Evolutionary conservation across 2,797 vertebrate species (phyloP), one percentile per base, ranked within the genome.

Genomic region (Strix occidentalis): DNA sequence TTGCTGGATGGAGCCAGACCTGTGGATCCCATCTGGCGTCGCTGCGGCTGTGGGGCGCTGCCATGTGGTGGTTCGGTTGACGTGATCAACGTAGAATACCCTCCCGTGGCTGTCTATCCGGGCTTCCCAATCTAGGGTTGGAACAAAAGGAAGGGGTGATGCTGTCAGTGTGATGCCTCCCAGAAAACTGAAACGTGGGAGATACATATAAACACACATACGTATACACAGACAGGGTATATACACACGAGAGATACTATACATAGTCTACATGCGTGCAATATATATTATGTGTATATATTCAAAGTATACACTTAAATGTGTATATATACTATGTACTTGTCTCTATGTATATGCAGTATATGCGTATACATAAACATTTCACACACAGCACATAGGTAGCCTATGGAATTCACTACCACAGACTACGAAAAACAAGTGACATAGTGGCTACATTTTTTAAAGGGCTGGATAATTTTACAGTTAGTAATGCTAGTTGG

Each of bases 31-130:
- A 1, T 98, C 98, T 1, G 98, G 99, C 12, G 99, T 99, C 50
- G 98, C 97, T 5, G 98, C 97, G 2, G 99, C 96, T 8, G 98
- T 99, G 9, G 99, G 99, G 25, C 99, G 98, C 97, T 99, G 99
- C 99, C 99, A 99, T 14, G 99, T 99, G 26, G 99, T 99, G 33
- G 99, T 99, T 51, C 99, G 98, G 98, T 99, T 99, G 89, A 99
- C 98, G 0, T 99, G 99, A 95, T 99, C 99, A 91, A 99, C 99
- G 4, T 99, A 99, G 97, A 99, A 99, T 17, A 99, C 99, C 86
- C 99, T 98, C 58, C 99, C 99, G 0, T 99, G 99, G 97, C 99
- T 99, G 98, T 99, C 99, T 78, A 99, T 98, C 15, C 99, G 98
- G 90, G 99, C 99, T 97, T 99, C 99, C 99, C 99, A 99, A 94